phyloP scores from a whole-genome alignment of 2,888 invertebrate genomes.

The Zootermopsis nevadensis region DNA sequence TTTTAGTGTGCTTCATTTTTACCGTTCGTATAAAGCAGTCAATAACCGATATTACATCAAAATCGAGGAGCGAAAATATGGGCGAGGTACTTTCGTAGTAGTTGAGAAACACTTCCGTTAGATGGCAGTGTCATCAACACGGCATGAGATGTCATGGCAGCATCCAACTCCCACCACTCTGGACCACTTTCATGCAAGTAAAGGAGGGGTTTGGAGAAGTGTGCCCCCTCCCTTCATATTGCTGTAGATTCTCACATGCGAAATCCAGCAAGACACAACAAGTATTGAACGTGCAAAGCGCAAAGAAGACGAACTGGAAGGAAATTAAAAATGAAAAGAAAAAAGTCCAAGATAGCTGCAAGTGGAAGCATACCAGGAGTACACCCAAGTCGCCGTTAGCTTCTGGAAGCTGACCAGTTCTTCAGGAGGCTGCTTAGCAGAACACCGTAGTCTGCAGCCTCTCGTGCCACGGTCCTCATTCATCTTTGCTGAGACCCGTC shows the following conservation, averaged over 20 bases:
- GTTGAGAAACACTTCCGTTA: constrained; percentile 32
- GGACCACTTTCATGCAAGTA: constrained; percentile 29
- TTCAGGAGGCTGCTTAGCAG: not conserved
- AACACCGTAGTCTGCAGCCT: not conserved
- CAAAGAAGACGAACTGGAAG: constrained; percentile 2
- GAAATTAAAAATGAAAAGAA: not conserved
- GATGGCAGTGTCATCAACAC: constrained; percentile 45
- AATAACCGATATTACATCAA: not conserved
- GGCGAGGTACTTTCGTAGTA: constrained; percentile 33
- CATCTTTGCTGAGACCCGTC: constrained; percentile 38
- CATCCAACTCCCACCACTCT: constrained; percentile 35
- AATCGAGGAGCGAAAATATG: constrained; percentile 6
- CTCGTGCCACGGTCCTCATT: constrained; percentile 33
- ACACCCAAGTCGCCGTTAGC: not conserved
- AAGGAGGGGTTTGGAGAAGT: not conserved
- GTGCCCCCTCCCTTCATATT: not conserved
- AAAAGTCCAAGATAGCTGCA: not conserved
- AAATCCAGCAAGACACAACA: not conserved
- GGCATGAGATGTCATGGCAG: constrained; percentile 27
- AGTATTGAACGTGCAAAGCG: constrained; percentile 10
- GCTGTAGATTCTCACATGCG: not conserved
- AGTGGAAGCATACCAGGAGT: not conserved
- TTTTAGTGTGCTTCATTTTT: not conserved
- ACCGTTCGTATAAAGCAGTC: not conserved
- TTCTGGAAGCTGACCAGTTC: not conserved